Evolutionary conservation across 2,113 vertebrate species (phyloP), one percentile per base, ranked within the genome.

Genomic region (Papio anubis): DNA sequence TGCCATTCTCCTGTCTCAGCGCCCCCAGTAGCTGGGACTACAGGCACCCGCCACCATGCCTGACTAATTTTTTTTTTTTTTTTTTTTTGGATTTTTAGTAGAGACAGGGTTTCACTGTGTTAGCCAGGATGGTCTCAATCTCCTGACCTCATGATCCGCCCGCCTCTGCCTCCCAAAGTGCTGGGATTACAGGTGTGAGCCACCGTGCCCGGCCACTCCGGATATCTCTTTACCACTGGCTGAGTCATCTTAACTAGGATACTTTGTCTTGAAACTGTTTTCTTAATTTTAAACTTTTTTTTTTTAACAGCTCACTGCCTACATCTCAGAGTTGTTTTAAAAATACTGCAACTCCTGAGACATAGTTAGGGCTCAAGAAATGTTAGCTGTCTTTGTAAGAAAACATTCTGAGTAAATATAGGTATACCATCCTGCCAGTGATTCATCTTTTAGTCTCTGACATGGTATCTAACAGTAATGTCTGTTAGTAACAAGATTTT

Each of bases 141-240:
- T 50, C 48, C 48, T 50, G 12, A 50, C 48, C 48, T 50, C 48
- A 50, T 50, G 48, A 50, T 50, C 12, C 3, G 0, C 12, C 48
- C 3, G 12, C 48, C 12, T 50, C 48, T 13, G 48, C 48, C 48
- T 50, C 48, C 48, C 48, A 50, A 50, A 50, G 12, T 50, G 48
- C 48, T 50, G 12, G 48, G 48, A 50, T 50, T 50, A 50, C 48
- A 50, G 48, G 12, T 3, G 48, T 50, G 48, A 50, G 13, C 48
- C 48, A 50, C 12, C 3, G 12, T 0, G 12, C 48, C 48, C 3
- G 0, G 48, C 12, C 48, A 50, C 48, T 50, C 48, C 0, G 14
- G 64, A 2, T 13, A 27, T 45, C 6, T 16, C 6, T 17, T 88
- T 45, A 76, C 14, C 25, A 52, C 25, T 76, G 5, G 32, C 9